These are phyloP conservation scores for Cyprinus carpio DNA, from an alignment of 2,113 vertebrate species.

Conservation along the genomic window DNA sequence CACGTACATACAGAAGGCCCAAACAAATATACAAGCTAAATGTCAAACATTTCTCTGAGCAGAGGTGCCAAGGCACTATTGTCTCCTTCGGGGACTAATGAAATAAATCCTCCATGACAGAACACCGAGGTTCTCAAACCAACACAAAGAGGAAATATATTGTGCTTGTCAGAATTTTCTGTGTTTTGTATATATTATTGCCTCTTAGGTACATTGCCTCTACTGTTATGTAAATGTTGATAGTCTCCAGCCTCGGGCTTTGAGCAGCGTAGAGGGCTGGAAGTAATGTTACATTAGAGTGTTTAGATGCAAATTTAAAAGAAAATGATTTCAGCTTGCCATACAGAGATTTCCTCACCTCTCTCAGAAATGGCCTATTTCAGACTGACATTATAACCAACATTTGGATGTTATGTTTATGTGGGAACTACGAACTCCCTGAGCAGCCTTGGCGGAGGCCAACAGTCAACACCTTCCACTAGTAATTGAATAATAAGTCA, in stretches of 20 bases:
- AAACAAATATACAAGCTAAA: slow-evolving; percentile 24
- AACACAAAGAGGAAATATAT: slow-evolving; percentile 7
- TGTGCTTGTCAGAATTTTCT: background rate
- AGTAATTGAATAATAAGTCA: slow-evolving; percentile 48
- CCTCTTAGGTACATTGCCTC: background rate
- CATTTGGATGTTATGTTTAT: slow-evolving; percentile 32
- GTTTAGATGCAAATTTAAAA: background rate
- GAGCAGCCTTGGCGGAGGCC: slow-evolving; percentile 24
- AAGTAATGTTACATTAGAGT: background rate
- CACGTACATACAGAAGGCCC: background rate
- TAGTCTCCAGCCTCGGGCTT: background rate
- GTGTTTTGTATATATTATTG: background rate
- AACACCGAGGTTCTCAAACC: background rate
- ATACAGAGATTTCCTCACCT: slow-evolving; percentile 1
- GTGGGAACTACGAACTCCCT: slow-evolving; percentile 2
- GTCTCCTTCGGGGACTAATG: background rate
- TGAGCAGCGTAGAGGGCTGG: slow-evolving; percentile 8
- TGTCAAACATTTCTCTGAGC: slow-evolving; percentile 24
- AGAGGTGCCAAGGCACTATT: background rate
- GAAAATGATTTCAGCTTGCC: background rate
- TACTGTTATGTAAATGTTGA: slow-evolving; percentile 27
- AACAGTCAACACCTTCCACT: slow-evolving; percentile 28
- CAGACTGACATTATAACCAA: slow-evolving; percentile 10
- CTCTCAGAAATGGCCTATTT: background rate
- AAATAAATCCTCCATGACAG: slow-evolving; percentile 1